phyloP scores from a whole-genome alignment of 2,888 invertebrate species.

The Palloptera scutellata region DNA sequence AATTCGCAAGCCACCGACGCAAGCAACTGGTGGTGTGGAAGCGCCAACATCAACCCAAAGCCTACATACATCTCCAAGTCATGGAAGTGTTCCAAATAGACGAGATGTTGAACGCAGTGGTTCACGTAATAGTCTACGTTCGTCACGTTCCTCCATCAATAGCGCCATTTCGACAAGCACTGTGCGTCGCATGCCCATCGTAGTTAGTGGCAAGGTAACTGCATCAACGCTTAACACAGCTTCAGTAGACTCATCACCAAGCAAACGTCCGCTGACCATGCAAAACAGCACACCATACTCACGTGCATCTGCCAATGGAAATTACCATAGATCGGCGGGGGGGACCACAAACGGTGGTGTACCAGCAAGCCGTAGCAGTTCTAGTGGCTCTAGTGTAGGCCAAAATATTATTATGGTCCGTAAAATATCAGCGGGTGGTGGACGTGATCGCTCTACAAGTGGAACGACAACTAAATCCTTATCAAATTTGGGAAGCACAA shows the following conservation, averaged over 20 bases:
- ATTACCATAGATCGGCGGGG: constrained; percentile 24
- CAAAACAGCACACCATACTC: constrained; percentile 61
- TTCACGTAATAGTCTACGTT: constrained; percentile 80
- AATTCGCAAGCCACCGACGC: constrained; percentile 33
- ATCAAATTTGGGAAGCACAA: constrained; percentile 58
- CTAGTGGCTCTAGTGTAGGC: constrained; percentile 70
- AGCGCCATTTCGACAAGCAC: constrained; percentile 82
- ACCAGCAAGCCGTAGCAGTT: constrained; percentile 69
- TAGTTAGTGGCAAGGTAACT: constrained; percentile 34
- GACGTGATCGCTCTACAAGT: neutral
- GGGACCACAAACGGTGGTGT: constrained; percentile 62
- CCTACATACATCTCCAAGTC: constrained; percentile 36
- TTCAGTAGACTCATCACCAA: constrained; percentile 60
- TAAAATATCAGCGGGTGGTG: constrained; percentile 67
- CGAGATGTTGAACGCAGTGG: constrained; percentile 78
- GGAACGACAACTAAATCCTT: constrained; percentile 33
- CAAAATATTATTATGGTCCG: constrained; percentile 59
- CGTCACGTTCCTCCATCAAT: constrained; percentile 84
- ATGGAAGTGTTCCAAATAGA: constrained; percentile 41
- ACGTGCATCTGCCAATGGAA: neutral
- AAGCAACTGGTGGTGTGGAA: constrained; percentile 19
- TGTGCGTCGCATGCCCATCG: constrained; percentile 72
- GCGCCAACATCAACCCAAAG: constrained; percentile 45
- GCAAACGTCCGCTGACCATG: constrained; percentile 66
- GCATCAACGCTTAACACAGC: constrained; percentile 60